phyloP scores from a whole-genome alignment of 2,113 vertebrate species.

The Eretmochelys imbricata region DNA sequence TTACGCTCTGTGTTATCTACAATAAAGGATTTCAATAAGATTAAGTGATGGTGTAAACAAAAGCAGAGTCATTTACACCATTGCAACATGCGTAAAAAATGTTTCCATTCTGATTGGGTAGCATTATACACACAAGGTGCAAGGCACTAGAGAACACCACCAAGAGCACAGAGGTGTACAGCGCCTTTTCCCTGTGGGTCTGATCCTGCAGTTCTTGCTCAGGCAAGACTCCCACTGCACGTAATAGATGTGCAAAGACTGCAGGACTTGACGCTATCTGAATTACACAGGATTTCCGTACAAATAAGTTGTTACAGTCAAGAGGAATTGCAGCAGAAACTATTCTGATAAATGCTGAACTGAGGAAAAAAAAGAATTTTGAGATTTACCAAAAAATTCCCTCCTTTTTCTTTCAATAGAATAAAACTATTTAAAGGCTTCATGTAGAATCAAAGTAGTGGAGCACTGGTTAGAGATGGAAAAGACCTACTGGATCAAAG shows the following conservation, averaged over 20 bases:
- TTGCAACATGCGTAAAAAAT: constrained; percentile 35
- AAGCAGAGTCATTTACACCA: constrained; percentile 23
- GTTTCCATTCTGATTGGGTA: background rate
- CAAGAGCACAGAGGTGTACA: background rate
- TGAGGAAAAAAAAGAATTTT: background rate
- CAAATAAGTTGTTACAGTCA: background rate
- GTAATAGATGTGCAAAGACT: background rate
- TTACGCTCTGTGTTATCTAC: background rate
- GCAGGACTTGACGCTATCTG: background rate
- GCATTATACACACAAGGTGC: background rate
- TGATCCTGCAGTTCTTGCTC: background rate
- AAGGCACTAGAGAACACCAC: background rate
- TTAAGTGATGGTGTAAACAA: background rate
- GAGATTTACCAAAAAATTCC: background rate
- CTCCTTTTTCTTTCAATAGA: background rate
- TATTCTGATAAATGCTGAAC: background rate
- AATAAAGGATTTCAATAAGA: background rate
- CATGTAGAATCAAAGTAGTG: background rate
- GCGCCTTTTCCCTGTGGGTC: background rate
- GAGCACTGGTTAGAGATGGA: background rate
- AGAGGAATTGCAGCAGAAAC: background rate
- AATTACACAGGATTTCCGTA: constrained; percentile 27
- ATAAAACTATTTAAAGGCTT: background rate
- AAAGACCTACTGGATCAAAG: background rate
- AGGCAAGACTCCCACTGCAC: background rate